Percentiles rank a stretch among this genome's conserved stretches.
Evolutionary conservation across 2,113 vertebrate genomes (phyloP).

Genomic region (Megaceryle maxima): DNA sequence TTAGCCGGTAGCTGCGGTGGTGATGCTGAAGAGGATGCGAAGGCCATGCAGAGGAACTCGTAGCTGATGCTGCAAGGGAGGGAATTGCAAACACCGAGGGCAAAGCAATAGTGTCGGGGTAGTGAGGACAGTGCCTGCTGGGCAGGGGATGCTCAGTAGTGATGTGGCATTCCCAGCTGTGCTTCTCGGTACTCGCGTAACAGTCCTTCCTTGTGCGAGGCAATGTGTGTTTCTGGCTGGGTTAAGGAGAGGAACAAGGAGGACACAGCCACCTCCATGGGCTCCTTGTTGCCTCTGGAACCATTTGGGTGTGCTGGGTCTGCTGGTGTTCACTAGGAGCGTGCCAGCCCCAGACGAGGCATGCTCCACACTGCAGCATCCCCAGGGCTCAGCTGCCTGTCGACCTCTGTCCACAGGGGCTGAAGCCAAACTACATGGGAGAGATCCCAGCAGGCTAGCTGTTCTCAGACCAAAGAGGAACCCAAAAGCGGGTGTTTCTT

Average conservation of each 20-base stretch:
- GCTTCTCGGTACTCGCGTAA: neutral
- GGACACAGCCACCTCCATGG: neutral
- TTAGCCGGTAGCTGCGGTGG: neutral
- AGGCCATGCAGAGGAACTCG: neutral
- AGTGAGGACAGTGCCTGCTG: neutral
- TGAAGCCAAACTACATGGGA: neutral
- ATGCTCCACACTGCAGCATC: neutral
- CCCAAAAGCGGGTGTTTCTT: neutral
- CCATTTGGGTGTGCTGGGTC: neutral
- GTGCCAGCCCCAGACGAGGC: neutral
- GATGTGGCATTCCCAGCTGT: neutral
- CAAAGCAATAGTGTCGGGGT: neutral
- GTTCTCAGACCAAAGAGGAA: neutral
- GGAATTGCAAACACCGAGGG: neutral
- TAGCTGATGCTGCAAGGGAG: neutral
- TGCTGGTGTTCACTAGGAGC: neutral
- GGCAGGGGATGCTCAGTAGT: neutral
- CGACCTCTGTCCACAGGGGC: neutral
- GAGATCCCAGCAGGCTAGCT: neutral
- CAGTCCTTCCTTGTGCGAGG: neutral
- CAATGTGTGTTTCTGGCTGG: neutral
- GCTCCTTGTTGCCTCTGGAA: neutral
- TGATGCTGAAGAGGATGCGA: neutral
- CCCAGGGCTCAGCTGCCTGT: neutral
- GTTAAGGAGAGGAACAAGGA: neutral